Conservation (phyloP, 1,140 invertebrate species). For the Apis mellifera region DNA sequence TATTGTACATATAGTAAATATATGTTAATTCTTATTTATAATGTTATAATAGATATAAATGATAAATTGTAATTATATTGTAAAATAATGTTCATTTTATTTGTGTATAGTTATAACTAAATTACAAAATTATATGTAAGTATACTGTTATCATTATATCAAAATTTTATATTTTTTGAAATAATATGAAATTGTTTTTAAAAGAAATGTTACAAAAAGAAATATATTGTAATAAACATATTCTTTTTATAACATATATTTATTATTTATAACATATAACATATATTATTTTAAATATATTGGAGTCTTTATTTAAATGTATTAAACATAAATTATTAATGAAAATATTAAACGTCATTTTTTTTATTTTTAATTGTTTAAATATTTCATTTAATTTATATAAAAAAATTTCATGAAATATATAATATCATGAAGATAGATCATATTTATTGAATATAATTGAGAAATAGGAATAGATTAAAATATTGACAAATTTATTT, state of each 20-base stretch:
- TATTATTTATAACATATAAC: neutral
- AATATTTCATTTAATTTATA: neutral
- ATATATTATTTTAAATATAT: slow-evolving; percentile 14
- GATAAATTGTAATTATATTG: slow-evolving; percentile 5
- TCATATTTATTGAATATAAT: neutral
- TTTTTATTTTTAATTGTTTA: neutral
- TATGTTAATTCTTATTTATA: neutral
- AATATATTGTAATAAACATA: neutral
- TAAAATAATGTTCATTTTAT: slow-evolving; percentile 7
- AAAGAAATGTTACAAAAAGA: neutral
- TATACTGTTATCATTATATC: slow-evolving; percentile 1
- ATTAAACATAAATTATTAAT: neutral
- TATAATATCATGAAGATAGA: neutral
- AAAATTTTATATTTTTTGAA: slow-evolving; percentile 9
- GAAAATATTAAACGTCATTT: neutral
- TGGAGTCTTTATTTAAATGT: neutral
- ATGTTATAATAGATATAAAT: neutral
- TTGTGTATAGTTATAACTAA: neutral
- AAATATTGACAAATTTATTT: neutral
- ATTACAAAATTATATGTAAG: slow-evolving; percentile 30
- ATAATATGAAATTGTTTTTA: neutral
- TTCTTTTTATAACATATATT: slow-evolving; percentile 28
- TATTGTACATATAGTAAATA: slow-evolving; percentile 23
- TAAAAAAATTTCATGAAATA: neutral
- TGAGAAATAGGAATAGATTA: neutral